These are phyloP conservation scores for Coptotermes formosanus DNA, from an alignment of 1,140 invertebrate species.

Conservation along the genomic window DNA sequence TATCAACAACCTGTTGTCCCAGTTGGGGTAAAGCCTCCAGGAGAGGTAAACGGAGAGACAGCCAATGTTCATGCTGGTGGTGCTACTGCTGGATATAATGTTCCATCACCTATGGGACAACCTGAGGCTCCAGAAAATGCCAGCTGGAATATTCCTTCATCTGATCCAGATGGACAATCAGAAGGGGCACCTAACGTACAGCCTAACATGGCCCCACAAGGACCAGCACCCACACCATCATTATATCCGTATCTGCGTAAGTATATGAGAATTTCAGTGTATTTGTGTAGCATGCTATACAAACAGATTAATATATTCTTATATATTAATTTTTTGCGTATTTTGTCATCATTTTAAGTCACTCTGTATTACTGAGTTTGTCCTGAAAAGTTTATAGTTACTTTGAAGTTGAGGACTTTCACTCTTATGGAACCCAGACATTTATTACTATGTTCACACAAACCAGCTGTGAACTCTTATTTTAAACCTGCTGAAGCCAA, in stretches of 20 bases:
- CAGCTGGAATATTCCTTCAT: not conserved
- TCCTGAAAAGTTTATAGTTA: too few relatives aligned
- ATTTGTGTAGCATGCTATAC: too few relatives aligned
- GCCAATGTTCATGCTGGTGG: not conserved
- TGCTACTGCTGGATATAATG: not conserved
- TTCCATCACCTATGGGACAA: not conserved
- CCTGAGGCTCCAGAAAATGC: not conserved
- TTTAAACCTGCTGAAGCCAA: too few relatives aligned
- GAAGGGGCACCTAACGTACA: not conserved
- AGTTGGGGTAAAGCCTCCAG: not conserved
- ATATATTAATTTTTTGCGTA: too few relatives aligned
- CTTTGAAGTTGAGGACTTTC: too few relatives aligned
- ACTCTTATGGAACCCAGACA: too few relatives aligned
- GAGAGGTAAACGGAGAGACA: not conserved
- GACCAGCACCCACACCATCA: not conserved
- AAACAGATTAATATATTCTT: too few relatives aligned
- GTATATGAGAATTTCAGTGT: not conserved
- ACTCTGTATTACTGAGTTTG: too few relatives aligned
- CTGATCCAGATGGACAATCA: not conserved
- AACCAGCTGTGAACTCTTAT: too few relatives aligned
- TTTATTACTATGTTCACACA: too few relatives aligned
- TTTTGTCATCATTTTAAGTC: too few relatives aligned
- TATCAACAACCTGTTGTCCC: constrained; percentile 25
- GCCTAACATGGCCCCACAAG: not conserved
- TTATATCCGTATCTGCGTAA: not conserved